Percentiles rank a stretch among this genome's conserved stretches.
Evolutionary conservation across 2,888 invertebrate genomes (phyloP).

Genomic region (Standfussiana lucernea): DNA sequence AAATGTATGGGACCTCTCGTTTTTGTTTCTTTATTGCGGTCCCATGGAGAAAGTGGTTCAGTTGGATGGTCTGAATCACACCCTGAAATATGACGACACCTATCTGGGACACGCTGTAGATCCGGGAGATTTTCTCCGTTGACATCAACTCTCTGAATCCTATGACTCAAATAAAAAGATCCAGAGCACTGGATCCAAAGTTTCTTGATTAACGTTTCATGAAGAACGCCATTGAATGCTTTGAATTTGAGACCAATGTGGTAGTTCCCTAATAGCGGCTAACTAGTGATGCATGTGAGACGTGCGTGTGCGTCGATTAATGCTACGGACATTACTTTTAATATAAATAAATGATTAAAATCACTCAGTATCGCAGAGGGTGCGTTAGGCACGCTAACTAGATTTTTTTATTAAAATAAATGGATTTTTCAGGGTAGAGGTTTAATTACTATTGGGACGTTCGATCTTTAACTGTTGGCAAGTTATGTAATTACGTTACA

Average conservation of each 20-base stretch:
- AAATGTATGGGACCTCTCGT: no score
- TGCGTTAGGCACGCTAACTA: conserved; percentile 27
- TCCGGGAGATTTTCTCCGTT: background rate
- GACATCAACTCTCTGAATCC: background rate
- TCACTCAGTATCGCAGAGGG: conserved; percentile 12
- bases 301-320: conserved; percentile 22
- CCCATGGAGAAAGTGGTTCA: no score
- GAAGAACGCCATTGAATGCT: background rate
- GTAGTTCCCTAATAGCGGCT: background rate
- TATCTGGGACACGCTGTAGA: background rate
- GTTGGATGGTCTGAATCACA: background rate
- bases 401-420: conserved; percentile 62
- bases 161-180: background rate
- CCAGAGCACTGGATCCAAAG: background rate
- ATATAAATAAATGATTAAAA: conserved; percentile 58
- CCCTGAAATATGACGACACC: background rate
- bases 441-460: background rate
- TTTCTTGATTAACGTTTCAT: no score
- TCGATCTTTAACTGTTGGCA: background rate
- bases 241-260: background rate
- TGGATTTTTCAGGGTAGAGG: conserved; percentile 59
- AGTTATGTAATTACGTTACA: background rate
- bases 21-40: no score
- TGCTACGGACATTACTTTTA: conserved; percentile 48
- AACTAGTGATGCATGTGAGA: conserved; percentile 2